These are phyloP conservation scores for Theristicus caerulescens DNA, from an alignment of 2,113 vertebrate genomes.

Conservation along the genomic window DNA sequence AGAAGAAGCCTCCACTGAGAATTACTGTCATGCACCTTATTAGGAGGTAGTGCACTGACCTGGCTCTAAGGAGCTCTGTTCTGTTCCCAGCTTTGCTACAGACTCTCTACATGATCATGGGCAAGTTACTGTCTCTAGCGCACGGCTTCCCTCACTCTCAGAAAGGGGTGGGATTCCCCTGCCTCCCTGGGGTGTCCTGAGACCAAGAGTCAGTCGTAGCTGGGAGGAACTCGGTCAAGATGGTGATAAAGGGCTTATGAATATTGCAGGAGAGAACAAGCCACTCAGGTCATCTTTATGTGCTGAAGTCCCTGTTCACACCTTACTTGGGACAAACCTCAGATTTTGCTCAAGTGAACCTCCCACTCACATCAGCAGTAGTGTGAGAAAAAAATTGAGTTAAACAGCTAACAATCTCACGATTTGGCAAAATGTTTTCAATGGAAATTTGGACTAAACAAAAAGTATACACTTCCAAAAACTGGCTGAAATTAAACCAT, in stretches of 20 bases:
- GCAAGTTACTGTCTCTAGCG: neutral
- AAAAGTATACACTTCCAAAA: conserved; percentile 29
- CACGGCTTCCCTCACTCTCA: neutral
- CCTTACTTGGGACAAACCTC: conserved; percentile 1
- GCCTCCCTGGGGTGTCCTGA: neutral
- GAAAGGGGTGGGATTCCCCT: neutral
- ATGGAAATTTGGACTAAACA: neutral
- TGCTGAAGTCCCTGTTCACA: neutral
- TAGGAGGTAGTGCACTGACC: neutral
- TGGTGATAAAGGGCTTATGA: neutral
- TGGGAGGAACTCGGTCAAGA: neutral
- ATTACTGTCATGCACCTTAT: neutral
- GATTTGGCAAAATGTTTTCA: neutral
- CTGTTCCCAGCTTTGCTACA: neutral
- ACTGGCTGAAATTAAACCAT: conserved; percentile 13
- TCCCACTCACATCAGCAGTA: conserved; percentile 1
- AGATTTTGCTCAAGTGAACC: neutral
- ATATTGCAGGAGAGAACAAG: neutral
- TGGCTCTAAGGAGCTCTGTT: neutral
- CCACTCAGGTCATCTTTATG: neutral
- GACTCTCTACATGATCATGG: neutral
- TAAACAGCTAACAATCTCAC: neutral
- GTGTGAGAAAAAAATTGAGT: neutral
- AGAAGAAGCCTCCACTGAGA: neutral
- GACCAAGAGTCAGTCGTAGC: neutral